phyloP scores from a whole-genome alignment of 64 coral and sea anemone genomes.

The Porites lutea region DNA sequence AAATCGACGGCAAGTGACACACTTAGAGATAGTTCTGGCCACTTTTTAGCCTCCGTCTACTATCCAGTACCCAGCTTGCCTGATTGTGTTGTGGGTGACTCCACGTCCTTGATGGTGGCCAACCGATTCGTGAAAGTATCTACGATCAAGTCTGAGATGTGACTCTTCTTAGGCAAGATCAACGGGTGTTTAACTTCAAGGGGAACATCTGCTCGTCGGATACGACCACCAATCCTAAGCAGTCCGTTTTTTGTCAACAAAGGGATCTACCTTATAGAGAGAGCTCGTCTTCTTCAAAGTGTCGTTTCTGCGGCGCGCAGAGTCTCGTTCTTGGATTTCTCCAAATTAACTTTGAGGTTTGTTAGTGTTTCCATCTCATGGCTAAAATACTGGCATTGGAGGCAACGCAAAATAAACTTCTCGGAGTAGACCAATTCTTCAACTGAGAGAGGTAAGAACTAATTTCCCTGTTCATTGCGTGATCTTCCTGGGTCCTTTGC shows the following conservation, averaged over 20 bases:
- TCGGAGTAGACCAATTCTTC: slow-evolving; percentile 31
- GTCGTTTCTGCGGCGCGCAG: slow-evolving; percentile 33
- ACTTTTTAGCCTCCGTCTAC: slow-evolving; percentile 43
- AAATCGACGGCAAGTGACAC: slow-evolving; percentile 39
- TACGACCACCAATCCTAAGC: slow-evolving; percentile 60
- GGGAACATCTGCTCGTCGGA: slow-evolving; percentile 28
- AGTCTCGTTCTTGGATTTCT: slow-evolving; percentile 36
- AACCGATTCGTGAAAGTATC: slow-evolving; percentile 22
- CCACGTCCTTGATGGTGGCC: slow-evolving; percentile 45
- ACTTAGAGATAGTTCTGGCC: neutral
- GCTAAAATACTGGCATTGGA: slow-evolving; percentile 17
- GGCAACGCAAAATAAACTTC: neutral
- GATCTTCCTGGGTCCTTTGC: neutral
- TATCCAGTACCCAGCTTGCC: slow-evolving; percentile 66
- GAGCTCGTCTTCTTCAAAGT: slow-evolving; percentile 19
- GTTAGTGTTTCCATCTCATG: slow-evolving; percentile 22
- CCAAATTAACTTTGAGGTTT: slow-evolving; percentile 19
- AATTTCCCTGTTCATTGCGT: neutral
- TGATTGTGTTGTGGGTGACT: slow-evolving; percentile 31
- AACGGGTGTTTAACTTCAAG: slow-evolving; percentile 50
- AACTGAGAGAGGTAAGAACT: neutral
- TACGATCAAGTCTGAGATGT: slow-evolving; percentile 56
- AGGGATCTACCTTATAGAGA: slow-evolving; percentile 59
- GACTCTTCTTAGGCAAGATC: slow-evolving; percentile 52
- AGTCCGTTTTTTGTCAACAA: slow-evolving; percentile 52